Evolutionary conservation across 1,140 invertebrate genomes (phyloP), one percentile per base, ranked within the genome.

Genomic region (Leptinotarsa texana): DNA sequence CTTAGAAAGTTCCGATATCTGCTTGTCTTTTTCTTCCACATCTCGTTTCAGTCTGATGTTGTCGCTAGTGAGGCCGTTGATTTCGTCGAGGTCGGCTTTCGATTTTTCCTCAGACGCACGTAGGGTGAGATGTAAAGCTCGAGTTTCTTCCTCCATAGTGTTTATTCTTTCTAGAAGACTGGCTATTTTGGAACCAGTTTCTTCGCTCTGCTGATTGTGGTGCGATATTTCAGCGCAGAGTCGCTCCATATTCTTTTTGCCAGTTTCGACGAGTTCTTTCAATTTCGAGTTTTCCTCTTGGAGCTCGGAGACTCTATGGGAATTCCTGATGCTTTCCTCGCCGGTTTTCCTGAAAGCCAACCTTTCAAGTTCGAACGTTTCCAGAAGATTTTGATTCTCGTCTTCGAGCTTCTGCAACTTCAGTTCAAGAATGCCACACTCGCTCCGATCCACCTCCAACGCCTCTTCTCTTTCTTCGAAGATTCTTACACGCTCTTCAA

Each of bases 261-360:
- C 75, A 51, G 79, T 75, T 18, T 78, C 77, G 8, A 86, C 42
- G 8, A 63, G n/a, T 33, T 75, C 71, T 6, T 61, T 72, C 17
- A 79, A 13, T 42, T 75, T 77, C n/a, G 72, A 18, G 11, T 85
- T 83, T 83, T 87, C 69, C 5, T 77, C 69, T 42, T 78, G 72
- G 4, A 75, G 57, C 61, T 81, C 72, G n/a, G 69, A 33, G 22
- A 74, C 63, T 27, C 80, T 74, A n/a, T 71, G 51, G 22, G 73
- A 49, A 21, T 81, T 74, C 49, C 4, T 18, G 22, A 69, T 72
- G 15, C 42, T 6, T 42, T 77, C 73, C 21, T 76, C 42, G 63
- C 49, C 72, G 17, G 47, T 62, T 65, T 78, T 75, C 22, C 74
- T 61, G 33, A 70, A 73, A 17, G 18, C 21, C 27, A 76, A 63